Base-by-base conservation (phyloP, 2,888 invertebrate genomes). In the Cabera pusaria region DNA sequence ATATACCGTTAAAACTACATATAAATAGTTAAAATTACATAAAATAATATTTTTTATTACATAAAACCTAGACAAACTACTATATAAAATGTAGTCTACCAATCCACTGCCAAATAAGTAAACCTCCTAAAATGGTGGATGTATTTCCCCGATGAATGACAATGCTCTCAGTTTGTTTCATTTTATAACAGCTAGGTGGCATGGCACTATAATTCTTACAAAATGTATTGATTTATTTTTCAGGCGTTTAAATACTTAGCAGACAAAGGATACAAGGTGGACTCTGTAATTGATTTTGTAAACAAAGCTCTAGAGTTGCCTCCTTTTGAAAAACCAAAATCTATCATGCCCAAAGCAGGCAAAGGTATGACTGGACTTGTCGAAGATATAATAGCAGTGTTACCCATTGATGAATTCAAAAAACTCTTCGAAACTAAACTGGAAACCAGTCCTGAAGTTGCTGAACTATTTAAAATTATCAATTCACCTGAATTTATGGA, bases 351-450 rank as follows among this genome's bases (percentile, higher is more conserved):
- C 1, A 35, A 10, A 8, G 9, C 18, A 1, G 40, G 46, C 3
- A 59, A 43, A 27, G 65, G 68, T 8, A 44, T 68, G 12, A 53
- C 52, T 1, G 62, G 59, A 5, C 50, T 72, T 27, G 49, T 72
- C 5, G 56, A 65, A 39, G 64, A 56, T n/a, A 24, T 70, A 8
- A 46, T 62, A 5, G 53, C 44, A 12, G 40, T 37, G 17, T 34
- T 72, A 34, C 69, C 71, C 1, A 12, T 69, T 9, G 59, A 66
- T 14, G 64, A 69, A 7, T 59, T 70, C 45, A 69, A 64, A 38
- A 42, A 58, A 24, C 43, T 72, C 14, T 66, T 72, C 5, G 55
- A 72, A 46, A 51, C 26, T 6, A 71, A 72, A 55, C 39, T 72
- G 6, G 49, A 65, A 52, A 63, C 45, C 2, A 56, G 38, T 10